Percentiles rank a stretch among this genome's conserved stretches.
Conservation (phyloP, 2,888 invertebrate species). For the Lymantria dispar region DNA sequence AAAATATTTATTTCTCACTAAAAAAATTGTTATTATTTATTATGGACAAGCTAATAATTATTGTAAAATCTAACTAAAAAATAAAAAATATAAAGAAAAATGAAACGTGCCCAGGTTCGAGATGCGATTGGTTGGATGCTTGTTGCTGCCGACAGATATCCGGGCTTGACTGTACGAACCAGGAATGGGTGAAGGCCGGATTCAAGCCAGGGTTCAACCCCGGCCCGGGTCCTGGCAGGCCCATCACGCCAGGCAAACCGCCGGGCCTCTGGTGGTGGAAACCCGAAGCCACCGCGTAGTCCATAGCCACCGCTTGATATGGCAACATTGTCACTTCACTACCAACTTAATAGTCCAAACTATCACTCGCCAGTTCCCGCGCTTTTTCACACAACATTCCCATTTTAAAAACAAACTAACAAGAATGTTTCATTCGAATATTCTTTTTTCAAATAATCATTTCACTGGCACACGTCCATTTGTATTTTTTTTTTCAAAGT, state of each 20-base stretch:
- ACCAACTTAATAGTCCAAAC: conserved; percentile 40
- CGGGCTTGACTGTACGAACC: conserved; percentile 95
- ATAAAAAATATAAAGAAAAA: conserved; percentile 77
- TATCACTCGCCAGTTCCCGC: conserved; percentile 47
- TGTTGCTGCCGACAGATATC: conserved; percentile 94
- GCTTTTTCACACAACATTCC: conserved; percentile 47
- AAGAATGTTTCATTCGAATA: conserved; percentile 32
- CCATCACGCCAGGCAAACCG: conserved; percentile 80
- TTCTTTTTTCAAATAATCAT: conserved; percentile 15
- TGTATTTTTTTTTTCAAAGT: conserved; percentile 26
- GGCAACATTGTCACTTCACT: conserved; percentile 86
- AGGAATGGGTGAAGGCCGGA: conserved; percentile 96
- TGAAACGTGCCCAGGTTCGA: conserved; percentile 96
- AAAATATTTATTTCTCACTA: too few relatives aligned
- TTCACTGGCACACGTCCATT: neutral
- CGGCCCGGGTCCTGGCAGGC: conserved; percentile 78
- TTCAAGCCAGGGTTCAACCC: conserved; percentile 77
- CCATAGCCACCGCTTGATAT: conserved; percentile 94
- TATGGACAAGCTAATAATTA: conserved; percentile 38
- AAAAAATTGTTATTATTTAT: neutral
- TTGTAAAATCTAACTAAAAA: conserved; percentile 55
- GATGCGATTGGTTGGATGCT: conserved; percentile 88
- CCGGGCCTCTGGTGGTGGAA: conserved; percentile 79
- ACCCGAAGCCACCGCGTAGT: conserved; percentile 86
- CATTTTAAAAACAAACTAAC: conserved; percentile 28